Evolutionary conservation across 1,140 invertebrate genomes (phyloP).

Genomic region (Pectinophora gossypiella): DNA sequence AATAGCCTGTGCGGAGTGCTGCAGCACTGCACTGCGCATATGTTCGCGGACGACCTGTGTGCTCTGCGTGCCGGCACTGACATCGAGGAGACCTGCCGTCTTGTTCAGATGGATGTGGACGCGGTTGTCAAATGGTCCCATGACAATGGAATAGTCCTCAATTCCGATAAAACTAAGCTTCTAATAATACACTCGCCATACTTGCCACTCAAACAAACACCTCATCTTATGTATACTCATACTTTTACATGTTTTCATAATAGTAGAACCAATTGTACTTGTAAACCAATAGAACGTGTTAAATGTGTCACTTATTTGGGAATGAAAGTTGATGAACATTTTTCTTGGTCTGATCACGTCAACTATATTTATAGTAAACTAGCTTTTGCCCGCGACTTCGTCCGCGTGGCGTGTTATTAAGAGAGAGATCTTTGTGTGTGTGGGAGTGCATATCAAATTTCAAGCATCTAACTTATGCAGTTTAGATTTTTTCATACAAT

Average conservation of each 20-base stretch:
- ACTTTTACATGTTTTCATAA: background rate
- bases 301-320: background rate
- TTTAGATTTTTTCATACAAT: no score
- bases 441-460: no score
- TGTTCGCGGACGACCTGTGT: slow-evolving; percentile 19
- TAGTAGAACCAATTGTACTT: background rate
- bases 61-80: background rate
- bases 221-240: background rate
- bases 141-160: background rate
- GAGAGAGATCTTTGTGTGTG: no score
- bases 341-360: background rate
- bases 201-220: background rate
- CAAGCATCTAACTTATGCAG: no score
- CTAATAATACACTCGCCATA: background rate
- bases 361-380: background rate
- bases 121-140: background rate
- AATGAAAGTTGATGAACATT: background rate
- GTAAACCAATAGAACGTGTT: background rate
- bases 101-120: background rate
- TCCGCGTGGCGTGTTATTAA: no score
- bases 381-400: no score
- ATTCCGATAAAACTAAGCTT: background rate
- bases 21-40: background rate
- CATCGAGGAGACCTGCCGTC: background rate
- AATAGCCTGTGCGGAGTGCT: slow-evolving; percentile 11